These are phyloP conservation scores for Enoplosus armatus DNA, from an alignment of 2,797 vertebrate species.

Conservation along the genomic window DNA sequence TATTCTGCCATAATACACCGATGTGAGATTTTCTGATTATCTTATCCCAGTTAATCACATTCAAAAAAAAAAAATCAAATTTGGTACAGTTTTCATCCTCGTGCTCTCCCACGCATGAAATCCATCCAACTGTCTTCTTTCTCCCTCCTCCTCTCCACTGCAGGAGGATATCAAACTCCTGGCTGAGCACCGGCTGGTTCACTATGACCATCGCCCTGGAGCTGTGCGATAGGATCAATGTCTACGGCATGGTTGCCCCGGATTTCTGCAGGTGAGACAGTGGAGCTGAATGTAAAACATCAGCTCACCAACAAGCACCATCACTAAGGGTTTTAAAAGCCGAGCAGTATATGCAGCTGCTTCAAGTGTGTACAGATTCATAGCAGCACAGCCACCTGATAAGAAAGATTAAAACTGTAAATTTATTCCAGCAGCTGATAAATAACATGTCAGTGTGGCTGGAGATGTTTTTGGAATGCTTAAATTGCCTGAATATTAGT, in stretches of 20 bases:
- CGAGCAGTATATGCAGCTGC: not conserved
- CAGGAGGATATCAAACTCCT: slow-evolving; percentile 98
- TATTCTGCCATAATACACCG: slow-evolving; percentile 44
- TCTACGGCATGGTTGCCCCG: slow-evolving; percentile 98
- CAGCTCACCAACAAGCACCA: not conserved
- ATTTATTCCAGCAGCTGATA: slow-evolving; percentile 51
- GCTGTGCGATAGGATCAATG: slow-evolving; percentile 95
- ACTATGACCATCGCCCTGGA: slow-evolving; percentile 98
- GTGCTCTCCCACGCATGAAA: slow-evolving; percentile 67
- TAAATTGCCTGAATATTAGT: slow-evolving; percentile 25
- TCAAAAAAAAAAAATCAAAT: slow-evolving; percentile 30
- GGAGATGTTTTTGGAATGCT: slow-evolving; percentile 34
- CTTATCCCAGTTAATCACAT: slow-evolving; percentile 50
- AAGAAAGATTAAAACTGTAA: slow-evolving; percentile 49
- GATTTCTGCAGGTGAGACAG: slow-evolving; percentile 97
- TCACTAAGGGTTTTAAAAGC: not conserved
- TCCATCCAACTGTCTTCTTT: slow-evolving; percentile 27
- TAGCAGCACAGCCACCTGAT: slow-evolving; percentile 23
- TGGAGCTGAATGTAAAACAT: slow-evolving; percentile 41
- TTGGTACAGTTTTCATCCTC: slow-evolving; percentile 22
- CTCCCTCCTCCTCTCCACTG: slow-evolving; percentile 8
- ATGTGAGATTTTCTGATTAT: slow-evolving; percentile 58
- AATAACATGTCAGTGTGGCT: slow-evolving; percentile 48
- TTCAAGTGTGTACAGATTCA: slow-evolving; percentile 33
- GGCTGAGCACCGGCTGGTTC: slow-evolving; percentile 99